A percentile compares a stretch with the other conserved stretches of the same genome.
Conservation (phyloP, 2,888 invertebrate genomes). For the Miltochrista miniata region DNA sequence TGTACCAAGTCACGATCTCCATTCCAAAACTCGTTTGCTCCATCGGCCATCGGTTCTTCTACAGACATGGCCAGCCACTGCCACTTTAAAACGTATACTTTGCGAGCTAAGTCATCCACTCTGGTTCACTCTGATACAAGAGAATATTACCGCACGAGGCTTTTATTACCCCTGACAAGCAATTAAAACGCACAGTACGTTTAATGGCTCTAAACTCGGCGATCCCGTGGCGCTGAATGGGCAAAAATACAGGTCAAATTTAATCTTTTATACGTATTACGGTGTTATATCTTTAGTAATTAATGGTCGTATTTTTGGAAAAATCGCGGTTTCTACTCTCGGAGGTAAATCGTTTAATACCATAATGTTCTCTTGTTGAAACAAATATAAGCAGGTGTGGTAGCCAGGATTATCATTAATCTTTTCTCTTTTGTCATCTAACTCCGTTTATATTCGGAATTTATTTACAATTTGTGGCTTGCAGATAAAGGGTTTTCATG, state of each 20-base stretch:
- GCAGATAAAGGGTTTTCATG: background rate
- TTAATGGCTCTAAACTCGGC: slow-evolving; percentile 29
- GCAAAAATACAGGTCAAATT: slow-evolving; percentile 30
- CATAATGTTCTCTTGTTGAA: slow-evolving; percentile 10
- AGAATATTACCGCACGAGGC: slow-evolving; percentile 18
- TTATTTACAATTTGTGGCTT: background rate
- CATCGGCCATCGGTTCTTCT: no score
- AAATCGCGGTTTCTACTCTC: slow-evolving; percentile 13
- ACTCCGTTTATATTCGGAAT: background rate
- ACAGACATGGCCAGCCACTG: no score
- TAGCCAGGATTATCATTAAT: slow-evolving; percentile 12
- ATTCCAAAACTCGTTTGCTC: no score
- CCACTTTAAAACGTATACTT: no score
- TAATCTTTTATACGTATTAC: slow-evolving; percentile 19
- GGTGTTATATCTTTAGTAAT: slow-evolving; percentile 25
- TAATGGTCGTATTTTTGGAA: slow-evolving; percentile 29
- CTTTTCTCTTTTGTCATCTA: slow-evolving; percentile 11
- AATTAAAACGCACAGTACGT: slow-evolving; percentile 45
- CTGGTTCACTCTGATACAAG: no score
- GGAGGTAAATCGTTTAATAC: slow-evolving; percentile 27
- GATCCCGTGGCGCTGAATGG: slow-evolving; percentile 19
- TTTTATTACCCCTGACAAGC: slow-evolving; percentile 35
- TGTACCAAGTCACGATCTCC: no score
- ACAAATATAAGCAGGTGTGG: slow-evolving; percentile 4
- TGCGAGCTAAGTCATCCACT: no score